Conservation (phyloP, 2,888 invertebrate genomes). For the Chloromyia formosa region DNA sequence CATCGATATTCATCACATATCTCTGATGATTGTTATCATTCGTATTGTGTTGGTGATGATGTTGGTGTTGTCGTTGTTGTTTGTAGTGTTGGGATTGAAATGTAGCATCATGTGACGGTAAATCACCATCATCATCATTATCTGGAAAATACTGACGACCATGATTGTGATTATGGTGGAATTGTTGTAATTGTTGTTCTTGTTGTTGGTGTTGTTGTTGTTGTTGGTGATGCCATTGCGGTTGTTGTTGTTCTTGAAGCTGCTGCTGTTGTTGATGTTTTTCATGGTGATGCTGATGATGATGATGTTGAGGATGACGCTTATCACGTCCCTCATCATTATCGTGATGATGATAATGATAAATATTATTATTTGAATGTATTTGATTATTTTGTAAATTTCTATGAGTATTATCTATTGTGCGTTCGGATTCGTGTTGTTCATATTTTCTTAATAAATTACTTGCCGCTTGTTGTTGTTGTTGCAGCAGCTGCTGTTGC, state of each 20-base stretch:
- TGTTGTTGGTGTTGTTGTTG: slow-evolving; percentile 36
- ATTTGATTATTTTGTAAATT: slow-evolving; percentile 1
- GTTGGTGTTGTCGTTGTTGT: too few relatives aligned
- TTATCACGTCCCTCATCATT: background rate
- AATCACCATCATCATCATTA: background rate
- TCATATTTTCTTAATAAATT: background rate
- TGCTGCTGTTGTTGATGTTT: background rate
- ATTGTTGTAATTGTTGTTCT: slow-evolving; percentile 25
- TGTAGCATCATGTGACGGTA: too few relatives aligned
- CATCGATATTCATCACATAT: too few relatives aligned
- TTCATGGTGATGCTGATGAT: background rate
- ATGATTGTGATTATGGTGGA: slow-evolving; percentile 7
- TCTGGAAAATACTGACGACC: background rate
- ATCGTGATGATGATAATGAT: slow-evolving; percentile 10
- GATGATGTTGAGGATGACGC: background rate
- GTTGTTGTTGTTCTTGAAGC: background rate
- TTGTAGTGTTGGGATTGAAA: too few relatives aligned
- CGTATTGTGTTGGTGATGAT: background rate
- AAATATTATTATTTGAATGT: slow-evolving; percentile 6
- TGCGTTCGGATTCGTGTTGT: slow-evolving; percentile 13
- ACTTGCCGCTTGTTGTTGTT: slow-evolving; percentile 1
- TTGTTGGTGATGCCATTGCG: slow-evolving; percentile 11
- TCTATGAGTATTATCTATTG: slow-evolving; percentile 34
- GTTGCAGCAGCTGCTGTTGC: background rate
- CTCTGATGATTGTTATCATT: background rate